Base-by-base conservation (phyloP, 2,113 vertebrate genomes). In the Actenoides hombroni region DNA sequence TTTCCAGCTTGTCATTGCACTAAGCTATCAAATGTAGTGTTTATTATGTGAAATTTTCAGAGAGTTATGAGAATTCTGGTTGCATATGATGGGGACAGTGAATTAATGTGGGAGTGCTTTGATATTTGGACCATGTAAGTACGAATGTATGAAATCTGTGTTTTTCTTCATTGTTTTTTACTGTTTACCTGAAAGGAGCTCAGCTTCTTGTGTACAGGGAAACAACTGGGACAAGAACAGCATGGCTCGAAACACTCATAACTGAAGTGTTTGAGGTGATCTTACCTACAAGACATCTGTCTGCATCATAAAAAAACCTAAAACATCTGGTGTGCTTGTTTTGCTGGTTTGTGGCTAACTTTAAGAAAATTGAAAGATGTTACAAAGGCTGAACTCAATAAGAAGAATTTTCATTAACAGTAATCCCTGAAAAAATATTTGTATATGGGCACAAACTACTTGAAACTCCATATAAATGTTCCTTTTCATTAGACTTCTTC, bases 361-460 rank as follows among this genome's bases (percentile, higher is more conserved):
- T 76, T 1, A 51, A 29, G 51, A 86, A 81, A 86, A 93, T 4
- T 51, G 56, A 83, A 95, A 64, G 53, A 80, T 11, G 14, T 74
- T 74, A 64, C 0, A 5, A 59, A 88, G 39, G 56, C 71, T 94
- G 71, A 95, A 81, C 71, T 92, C 60, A 57, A 14, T 70, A 81
- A 77, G 63, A 86, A 79, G 75, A 77, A 88, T 90, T 94, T 96
- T 94, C 68, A 92, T 93, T 86, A 86, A 75, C 9, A 63, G 2
- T 88, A 94, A 83, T 93, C 67, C 87, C 63, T 86, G 56, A 90
- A 75, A 17, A 92, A 94, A 86, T 81, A 92, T 86, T 96, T 95
- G 71, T 92, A 25, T 86, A 88, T 48, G 88, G 39, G 68, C 71
- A 78, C 39, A 88, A 93, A 81, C 42, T 94, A 56, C 69, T 64